These are phyloP conservation scores for Rhabditophanes sp. DNA, from an alignment of 2,888 invertebrate species.

Conservation along the genomic window DNA sequence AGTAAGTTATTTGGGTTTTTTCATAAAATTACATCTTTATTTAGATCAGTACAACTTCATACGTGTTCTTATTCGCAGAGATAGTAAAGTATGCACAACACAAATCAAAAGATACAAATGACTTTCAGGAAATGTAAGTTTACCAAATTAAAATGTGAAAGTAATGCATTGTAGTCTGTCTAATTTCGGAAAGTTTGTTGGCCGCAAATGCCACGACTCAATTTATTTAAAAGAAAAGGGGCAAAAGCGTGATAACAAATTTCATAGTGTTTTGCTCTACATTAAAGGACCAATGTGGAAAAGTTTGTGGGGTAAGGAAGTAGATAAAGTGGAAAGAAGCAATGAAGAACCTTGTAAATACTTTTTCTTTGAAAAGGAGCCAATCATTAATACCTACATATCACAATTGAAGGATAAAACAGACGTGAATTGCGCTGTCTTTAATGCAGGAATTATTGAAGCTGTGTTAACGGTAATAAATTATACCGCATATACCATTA, in stretches of 20 bases:
- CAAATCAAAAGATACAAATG: slow-evolving; percentile 76
- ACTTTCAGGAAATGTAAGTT: slow-evolving; percentile 64
- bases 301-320: slow-evolving; percentile 89
- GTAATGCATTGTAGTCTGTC: slow-evolving; percentile 57
- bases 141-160: slow-evolving; percentile 1
- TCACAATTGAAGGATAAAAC: slow-evolving; percentile 93
- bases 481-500: not conserved
- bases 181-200: slow-evolving; percentile 85
- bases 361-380: slow-evolving; percentile 94
- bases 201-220: slow-evolving; percentile 74
- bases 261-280: slow-evolving; percentile 76
- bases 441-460: slow-evolving; percentile 90
- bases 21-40: slow-evolving; percentile 5
- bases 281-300: slow-evolving; percentile 94
- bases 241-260: slow-evolving; percentile 70
- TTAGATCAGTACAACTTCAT: slow-evolving; percentile 50
- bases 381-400: slow-evolving; percentile 84
- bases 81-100: slow-evolving; percentile 87
- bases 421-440: slow-evolving; percentile 90
- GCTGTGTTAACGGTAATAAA: slow-evolving; percentile 57
- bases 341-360: slow-evolving; percentile 95
- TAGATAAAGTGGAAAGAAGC: slow-evolving; percentile 91
- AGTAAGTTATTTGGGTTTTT: slow-evolving; percentile 11
- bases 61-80: slow-evolving; percentile 88
- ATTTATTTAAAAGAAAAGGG: slow-evolving; percentile 81